Evolutionary conservation across 2,113 vertebrate species (phyloP).

Genomic region (Otocyon megalotis): DNA sequence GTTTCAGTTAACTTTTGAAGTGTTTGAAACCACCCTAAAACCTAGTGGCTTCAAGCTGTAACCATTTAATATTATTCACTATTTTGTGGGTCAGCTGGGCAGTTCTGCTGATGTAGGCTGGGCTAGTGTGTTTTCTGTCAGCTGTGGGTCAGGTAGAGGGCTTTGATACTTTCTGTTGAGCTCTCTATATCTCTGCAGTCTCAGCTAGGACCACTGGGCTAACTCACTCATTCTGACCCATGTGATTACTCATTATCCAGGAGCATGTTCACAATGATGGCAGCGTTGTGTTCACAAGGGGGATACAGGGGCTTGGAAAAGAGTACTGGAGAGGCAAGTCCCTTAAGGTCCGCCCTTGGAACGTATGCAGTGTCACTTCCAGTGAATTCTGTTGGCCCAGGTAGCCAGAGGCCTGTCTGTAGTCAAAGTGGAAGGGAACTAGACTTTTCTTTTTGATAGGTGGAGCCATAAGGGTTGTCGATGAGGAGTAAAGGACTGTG

Average conservation of each 20-base stretch:
- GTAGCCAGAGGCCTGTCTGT: background rate
- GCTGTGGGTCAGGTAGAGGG: background rate
- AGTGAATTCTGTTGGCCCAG: background rate
- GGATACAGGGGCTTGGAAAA: background rate
- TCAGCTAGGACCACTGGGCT: background rate
- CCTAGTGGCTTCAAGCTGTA: background rate
- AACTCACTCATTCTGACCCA: background rate
- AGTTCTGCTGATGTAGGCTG: background rate
- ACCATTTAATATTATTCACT: background rate
- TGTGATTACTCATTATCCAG: background rate
- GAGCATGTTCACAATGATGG: background rate
- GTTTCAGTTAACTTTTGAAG: constrained; percentile 5
- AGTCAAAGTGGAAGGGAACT: background rate
- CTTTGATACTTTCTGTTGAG: background rate
- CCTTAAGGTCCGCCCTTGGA: background rate
- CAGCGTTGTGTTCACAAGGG: background rate
- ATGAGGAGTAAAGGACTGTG: background rate
- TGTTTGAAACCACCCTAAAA: background rate
- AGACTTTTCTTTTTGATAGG: background rate
- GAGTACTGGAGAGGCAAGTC: background rate
- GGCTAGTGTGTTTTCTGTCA: background rate
- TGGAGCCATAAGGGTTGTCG: background rate
- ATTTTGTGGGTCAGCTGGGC: background rate
- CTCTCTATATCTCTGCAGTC: background rate
- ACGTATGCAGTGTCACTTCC: background rate